A percentile compares a stretch with the other conserved stretches of the same genome.
These are phyloP conservation scores for Cheilosia soror DNA, from an alignment of 2,888 invertebrate species.

Conservation along the genomic window DNA sequence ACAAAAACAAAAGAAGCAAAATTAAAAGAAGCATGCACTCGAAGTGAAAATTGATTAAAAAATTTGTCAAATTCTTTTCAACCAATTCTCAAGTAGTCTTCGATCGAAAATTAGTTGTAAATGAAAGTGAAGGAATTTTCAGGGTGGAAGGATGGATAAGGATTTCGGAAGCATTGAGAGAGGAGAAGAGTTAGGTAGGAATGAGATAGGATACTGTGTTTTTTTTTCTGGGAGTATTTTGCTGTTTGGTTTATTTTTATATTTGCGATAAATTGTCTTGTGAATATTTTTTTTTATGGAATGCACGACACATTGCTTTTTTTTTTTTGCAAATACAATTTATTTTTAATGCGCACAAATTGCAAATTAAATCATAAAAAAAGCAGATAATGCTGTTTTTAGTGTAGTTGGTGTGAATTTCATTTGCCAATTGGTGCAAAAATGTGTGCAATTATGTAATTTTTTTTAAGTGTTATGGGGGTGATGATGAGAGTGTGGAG, in stretches of 20 bases:
- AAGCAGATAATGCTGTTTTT: conserved; percentile 69
- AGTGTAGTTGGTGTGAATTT: conserved; percentile 57
- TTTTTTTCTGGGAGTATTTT: conserved; percentile 62
- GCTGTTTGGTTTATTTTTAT: conserved; percentile 62
- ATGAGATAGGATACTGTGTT: conserved; percentile 56
- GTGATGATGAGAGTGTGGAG: conserved; percentile 70
- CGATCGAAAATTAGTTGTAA: conserved; percentile 75
- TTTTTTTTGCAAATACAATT: conserved; percentile 50
- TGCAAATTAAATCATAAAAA: conserved; percentile 66
- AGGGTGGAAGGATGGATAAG: conserved; percentile 58
- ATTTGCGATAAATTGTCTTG: conserved; percentile 68
- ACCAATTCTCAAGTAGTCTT: conserved; percentile 57
- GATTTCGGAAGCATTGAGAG: conserved; percentile 60
- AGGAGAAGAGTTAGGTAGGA: conserved; percentile 43
- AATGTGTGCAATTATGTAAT: conserved; percentile 61
- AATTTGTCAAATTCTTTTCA: conserved; percentile 59
- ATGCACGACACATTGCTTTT: conserved; percentile 67
- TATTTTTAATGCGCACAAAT: conserved; percentile 62
- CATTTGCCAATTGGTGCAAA: conserved; percentile 69
- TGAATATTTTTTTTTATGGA: conserved; percentile 63
- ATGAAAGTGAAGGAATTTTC: conserved; percentile 70
- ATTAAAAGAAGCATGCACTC: conserved; percentile 69
- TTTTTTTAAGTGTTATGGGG: conserved; percentile 44
- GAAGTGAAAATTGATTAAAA: conserved; percentile 63
- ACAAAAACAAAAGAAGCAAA: conserved; percentile 48